phyloP scores from a whole-genome alignment of 2,888 invertebrate genomes.

The Coecobrya sp. region DNA sequence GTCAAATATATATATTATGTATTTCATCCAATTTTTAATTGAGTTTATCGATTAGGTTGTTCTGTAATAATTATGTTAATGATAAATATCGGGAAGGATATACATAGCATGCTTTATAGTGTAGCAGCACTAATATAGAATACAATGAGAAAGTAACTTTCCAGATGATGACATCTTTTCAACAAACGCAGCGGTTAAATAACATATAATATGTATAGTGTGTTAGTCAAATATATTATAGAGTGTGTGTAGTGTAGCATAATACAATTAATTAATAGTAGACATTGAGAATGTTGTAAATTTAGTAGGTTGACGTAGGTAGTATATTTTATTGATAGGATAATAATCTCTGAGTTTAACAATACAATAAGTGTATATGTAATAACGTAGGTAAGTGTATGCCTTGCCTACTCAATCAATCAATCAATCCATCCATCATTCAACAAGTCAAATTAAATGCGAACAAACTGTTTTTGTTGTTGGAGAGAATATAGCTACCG shows the following conservation, averaged over 20 bases:
- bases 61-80: background rate
- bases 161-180: background rate
- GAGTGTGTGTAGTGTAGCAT: background rate
- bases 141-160: conserved; percentile 1
- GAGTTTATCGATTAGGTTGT: background rate
- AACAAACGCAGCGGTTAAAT: background rate
- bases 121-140: background rate
- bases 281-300: conserved; percentile 1
- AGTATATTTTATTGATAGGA: conserved; percentile 20
- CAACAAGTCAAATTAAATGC: conserved; percentile 17
- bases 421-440: conserved; percentile 4
- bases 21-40: background rate
- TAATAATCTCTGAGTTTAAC: conserved; percentile 70
- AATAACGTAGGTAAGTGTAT: background rate
- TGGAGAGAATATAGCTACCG: conserved; percentile 32
- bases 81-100: background rate
- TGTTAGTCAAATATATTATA: conserved; percentile 6
- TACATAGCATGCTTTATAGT: background rate
- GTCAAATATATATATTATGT: background rate
- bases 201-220: background rate
- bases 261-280: conserved; percentile 7
- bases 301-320: conserved; percentile 1
- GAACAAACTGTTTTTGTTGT: conserved; percentile 12
- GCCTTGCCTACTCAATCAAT: background rate
- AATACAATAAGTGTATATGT: background rate